Base-by-base conservation (phyloP, 2,797 vertebrate species). In the Schizothorax lantsangensis region DNA sequence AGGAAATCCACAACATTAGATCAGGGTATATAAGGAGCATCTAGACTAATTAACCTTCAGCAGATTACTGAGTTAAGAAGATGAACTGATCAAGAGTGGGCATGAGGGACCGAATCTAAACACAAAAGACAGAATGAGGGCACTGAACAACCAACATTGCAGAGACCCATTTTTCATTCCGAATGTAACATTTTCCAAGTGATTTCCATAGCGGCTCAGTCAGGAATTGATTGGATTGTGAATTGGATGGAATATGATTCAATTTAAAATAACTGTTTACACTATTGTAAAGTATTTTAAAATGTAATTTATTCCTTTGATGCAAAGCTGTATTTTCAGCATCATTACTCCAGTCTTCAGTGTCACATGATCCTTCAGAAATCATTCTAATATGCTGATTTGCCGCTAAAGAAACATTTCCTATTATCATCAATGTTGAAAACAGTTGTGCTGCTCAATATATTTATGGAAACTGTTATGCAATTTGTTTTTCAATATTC, bases 21-120 rank as follows among this genome's bases (percentile, higher is more conserved):
- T 49, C 49, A 74, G 71, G 49, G 69, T 71, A n/a, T 75, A 36
- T 38, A 64, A 66, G 7, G 57, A 77, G 43, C n/a, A 30, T 23
- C 54, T 64, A 21, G 83, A 30, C 30, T 69, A 52, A 78, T 78
- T 79, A 85, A 71, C 75, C 52, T 79, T 79, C 45, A 45, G 38
- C 17, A 4, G 75, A 79, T 85, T 69, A 79, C 21, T 0, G 75
- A 36, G 45, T 57, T 54, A 52, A 85, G 74, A 79, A 79, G 36
- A 79, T 45, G 23, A 79, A 85, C 19, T 5, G 19, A 52, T 69
- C 43, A 43, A 69, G 43, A 83, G 23, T 54, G 81, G 47, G 36
- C 21, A 43, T 8, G 66, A 5, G 15, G 6, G 54, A 64, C 54
- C 2, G 9, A 71, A 71, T 30, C 10, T 23, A 71, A 57, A 47